phyloP scores from a whole-genome alignment of 2,113 vertebrate genomes.

The Phalacrocorax pelagicus region DNA sequence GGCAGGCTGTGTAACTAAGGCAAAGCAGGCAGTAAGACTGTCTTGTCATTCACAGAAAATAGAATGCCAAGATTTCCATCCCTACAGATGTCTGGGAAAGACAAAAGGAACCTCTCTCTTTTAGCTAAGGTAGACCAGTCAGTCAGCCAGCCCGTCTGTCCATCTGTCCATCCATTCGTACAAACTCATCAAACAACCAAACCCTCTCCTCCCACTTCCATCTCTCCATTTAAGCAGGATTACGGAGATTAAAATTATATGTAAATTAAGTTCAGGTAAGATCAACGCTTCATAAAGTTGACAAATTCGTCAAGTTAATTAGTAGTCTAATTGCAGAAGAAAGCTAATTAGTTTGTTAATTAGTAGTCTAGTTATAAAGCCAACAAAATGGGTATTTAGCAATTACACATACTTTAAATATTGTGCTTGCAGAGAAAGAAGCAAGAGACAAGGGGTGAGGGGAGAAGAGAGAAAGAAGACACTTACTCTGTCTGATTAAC shows the following conservation, averaged over 20 bases:
- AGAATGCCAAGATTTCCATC: not conserved
- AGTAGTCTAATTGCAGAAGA: not conserved
- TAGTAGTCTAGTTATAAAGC: not conserved
- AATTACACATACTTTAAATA: not conserved
- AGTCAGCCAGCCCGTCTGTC: not conserved
- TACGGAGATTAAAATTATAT: not conserved
- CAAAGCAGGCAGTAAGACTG: not conserved
- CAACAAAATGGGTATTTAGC: not conserved
- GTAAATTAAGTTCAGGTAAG: not conserved
- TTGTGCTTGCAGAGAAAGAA: not conserved
- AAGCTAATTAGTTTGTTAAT: not conserved
- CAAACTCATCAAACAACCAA: rapidly evolving
- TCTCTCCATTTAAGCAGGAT: not conserved
- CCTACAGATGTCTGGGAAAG: not conserved
- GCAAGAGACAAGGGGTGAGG: not conserved
- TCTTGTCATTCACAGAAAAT: not conserved
- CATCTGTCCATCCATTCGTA: not conserved
- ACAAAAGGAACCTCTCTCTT: not conserved
- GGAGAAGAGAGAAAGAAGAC: not conserved
- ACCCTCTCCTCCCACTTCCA: not conserved
- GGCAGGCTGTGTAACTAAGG: not conserved
- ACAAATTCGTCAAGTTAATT: not conserved
- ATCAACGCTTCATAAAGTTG: not conserved
- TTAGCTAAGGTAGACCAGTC: not conserved
- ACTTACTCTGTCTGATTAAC: conserved; percentile 97